Evolutionary conservation across 1,140 invertebrate genomes (phyloP).

Genomic region (Thaumatotibia leucotreta): DNA sequence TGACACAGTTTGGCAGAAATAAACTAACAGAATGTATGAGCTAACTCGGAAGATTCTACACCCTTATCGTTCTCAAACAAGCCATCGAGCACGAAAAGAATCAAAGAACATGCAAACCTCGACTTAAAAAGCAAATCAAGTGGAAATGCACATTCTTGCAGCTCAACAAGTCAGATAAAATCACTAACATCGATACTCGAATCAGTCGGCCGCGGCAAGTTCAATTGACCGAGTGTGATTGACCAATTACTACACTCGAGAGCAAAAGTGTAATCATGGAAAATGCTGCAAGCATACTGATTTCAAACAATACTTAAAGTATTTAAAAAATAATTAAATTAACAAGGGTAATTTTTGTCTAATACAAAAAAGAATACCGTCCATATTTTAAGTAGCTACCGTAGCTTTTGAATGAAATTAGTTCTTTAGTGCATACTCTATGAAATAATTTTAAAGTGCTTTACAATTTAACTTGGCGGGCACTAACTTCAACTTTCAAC

Average conservation of each 20-base stretch:
- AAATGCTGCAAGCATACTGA: too few relatives aligned
- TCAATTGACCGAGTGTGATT: not conserved
- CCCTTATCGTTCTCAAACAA: not conserved
- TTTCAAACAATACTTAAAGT: too few relatives aligned
- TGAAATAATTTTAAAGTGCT: not conserved
- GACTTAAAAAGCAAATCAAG: not conserved
- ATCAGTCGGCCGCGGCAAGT: not conserved
- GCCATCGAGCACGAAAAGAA: not conserved
- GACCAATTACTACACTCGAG: constrained; percentile 9
- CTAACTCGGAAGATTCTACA: too few relatives aligned
- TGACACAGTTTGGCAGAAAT: too few relatives aligned
- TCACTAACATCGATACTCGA: not conserved
- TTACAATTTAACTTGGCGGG: not conserved
- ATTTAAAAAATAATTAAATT: too few relatives aligned
- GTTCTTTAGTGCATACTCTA: too few relatives aligned
- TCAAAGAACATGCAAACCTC: not conserved
- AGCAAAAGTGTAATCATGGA: too few relatives aligned
- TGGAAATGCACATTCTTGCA: not conserved
- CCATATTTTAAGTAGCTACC: too few relatives aligned
- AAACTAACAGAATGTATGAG: too few relatives aligned
- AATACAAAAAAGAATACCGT: too few relatives aligned
- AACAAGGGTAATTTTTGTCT: too few relatives aligned
- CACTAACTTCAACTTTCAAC: not conserved
- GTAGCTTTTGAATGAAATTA: too few relatives aligned
- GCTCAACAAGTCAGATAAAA: not conserved